Evolutionary conservation across 2,113 vertebrate genomes (phyloP).

Genomic region (Eulacestoma nigropectus): DNA sequence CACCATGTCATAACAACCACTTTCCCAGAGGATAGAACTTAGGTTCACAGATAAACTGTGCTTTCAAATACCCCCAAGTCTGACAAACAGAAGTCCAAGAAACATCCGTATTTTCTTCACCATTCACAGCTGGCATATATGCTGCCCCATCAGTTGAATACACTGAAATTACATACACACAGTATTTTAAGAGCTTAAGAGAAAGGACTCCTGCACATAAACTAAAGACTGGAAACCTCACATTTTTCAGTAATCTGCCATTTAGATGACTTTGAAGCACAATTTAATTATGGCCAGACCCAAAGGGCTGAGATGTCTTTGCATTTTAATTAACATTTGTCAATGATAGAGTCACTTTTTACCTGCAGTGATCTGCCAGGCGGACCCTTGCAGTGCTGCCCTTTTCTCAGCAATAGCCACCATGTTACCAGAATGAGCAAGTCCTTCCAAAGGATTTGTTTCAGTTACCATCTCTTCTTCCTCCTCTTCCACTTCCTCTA

Average conservation of each 20-base stretch:
- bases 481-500: slow-evolving; percentile 42
- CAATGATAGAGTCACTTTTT: neutral
- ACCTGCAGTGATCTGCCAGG: slow-evolving; percentile 87
- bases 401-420: slow-evolving; percentile 74
- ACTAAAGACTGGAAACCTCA: fast-evolving
- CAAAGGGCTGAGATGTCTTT: neutral
- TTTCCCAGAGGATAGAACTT: neutral
- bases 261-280: neutral
- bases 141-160: neutral
- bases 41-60: neutral
- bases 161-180: neutral
- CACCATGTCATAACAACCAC: neutral
- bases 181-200: neutral
- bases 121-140: neutral
- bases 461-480: slow-evolving; percentile 66
- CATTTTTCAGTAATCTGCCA: neutral
- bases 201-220: neutral
- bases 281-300: neutral
- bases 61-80: neutral
- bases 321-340: neutral
- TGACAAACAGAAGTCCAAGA: neutral
- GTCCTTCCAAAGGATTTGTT: slow-evolving; percentile 52
- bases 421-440: slow-evolving; percentile 56
- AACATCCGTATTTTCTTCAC: neutral
- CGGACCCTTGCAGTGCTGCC: slow-evolving; percentile 77